phyloP scores from a whole-genome alignment of 2,797 vertebrate species.

The Gobio occitaniae region DNA sequence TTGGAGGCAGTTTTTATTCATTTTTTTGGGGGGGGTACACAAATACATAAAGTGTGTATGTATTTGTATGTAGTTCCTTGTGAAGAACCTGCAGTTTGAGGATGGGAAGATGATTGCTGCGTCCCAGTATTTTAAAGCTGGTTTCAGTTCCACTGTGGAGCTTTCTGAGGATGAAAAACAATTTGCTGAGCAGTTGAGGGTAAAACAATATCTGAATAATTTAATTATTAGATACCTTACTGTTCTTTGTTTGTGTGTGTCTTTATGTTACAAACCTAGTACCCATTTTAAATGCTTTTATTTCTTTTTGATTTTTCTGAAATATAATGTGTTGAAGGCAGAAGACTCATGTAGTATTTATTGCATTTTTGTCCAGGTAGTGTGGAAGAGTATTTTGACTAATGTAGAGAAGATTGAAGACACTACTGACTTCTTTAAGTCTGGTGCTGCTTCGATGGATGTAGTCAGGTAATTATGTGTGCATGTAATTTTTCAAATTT shows the following conservation, averaged over 20 bases:
- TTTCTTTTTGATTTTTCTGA: neutral
- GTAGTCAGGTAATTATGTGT: conserved; percentile 83
- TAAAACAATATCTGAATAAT: conserved; percentile 54
- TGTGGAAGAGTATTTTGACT: conserved; percentile 86
- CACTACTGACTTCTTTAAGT: conserved; percentile 90
- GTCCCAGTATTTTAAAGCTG: conserved; percentile 80
- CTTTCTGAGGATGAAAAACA: conserved; percentile 81
- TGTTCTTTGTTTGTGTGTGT: conserved; percentile 26
- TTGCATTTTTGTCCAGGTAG: conserved; percentile 67
- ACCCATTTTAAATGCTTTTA: neutral
- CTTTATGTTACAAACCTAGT: neutral
- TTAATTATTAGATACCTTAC: neutral
- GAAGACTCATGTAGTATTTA: neutral
- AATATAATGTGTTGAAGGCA: neutral
- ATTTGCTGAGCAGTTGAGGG: conserved; percentile 82
- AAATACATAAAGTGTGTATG: neutral
- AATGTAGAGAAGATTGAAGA: conserved; percentile 80
- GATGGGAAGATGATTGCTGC: conserved; percentile 88
- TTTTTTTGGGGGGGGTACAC: too few species aligned
- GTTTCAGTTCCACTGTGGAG: conserved; percentile 75
- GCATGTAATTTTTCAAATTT: neutral
- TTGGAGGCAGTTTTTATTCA: neutral
- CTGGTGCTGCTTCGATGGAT: conserved; percentile 89
- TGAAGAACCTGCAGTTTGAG: conserved; percentile 88
- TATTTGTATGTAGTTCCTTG: conserved; percentile 76